Conservation (phyloP, 2,888 invertebrate genomes). For the Euphydryas editha region DNA sequence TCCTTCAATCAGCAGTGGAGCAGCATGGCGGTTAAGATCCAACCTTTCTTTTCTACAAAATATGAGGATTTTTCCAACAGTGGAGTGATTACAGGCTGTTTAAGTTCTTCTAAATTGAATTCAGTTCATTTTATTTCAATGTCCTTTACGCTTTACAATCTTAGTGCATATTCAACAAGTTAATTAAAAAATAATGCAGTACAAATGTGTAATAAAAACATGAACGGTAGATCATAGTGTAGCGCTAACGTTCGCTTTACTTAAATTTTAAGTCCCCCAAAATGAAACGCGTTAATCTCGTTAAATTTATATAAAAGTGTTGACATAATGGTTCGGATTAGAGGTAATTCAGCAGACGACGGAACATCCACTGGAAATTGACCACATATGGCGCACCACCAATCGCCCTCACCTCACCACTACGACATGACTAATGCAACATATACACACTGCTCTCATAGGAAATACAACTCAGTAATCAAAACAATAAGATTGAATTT, state of each 20-base stretch:
- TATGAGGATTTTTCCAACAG: too few species aligned
- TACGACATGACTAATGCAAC: slow-evolving; percentile 1
- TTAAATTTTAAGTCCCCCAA: slow-evolving; percentile 33
- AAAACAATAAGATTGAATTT: slow-evolving; percentile 28
- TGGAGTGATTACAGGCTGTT: too few species aligned
- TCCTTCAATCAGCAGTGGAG: too few species aligned
- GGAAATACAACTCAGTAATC: slow-evolving; percentile 12
- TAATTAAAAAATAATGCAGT: not conserved
- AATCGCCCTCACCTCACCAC: slow-evolving; percentile 38
- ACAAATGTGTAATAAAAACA: not conserved
- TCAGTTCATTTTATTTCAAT: not conserved
- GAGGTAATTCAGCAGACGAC: slow-evolving; percentile 68
- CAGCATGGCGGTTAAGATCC: too few species aligned
- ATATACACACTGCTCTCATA: not conserved
- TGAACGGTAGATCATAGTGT: not conserved
- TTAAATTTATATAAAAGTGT: slow-evolving; percentile 68
- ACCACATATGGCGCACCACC: slow-evolving; percentile 72
- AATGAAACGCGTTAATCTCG: slow-evolving; percentile 47
- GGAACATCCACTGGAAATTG: slow-evolving; percentile 59
- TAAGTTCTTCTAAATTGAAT: too few species aligned
- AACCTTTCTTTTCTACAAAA: too few species aligned
- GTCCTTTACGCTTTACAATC: not conserved
- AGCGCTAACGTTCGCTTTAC: not conserved
- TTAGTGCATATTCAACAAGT: not conserved
- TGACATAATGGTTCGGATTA: slow-evolving; percentile 72